Evolutionary conservation across 2,888 invertebrate species (phyloP).

Genomic region (Andricus quercusramuli): DNA sequence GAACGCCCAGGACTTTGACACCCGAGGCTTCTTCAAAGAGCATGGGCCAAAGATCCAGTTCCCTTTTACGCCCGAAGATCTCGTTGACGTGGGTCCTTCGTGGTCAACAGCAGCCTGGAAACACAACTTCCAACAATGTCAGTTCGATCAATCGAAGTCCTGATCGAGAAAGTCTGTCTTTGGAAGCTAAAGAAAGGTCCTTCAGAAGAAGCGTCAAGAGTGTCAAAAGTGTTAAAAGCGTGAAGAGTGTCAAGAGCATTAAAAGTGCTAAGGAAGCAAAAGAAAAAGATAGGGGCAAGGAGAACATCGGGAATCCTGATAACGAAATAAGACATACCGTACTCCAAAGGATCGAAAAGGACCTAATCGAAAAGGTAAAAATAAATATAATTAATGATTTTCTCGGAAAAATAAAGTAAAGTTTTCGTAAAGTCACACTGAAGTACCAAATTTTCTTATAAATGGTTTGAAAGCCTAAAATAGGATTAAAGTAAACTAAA

Average conservation of each 20-base stretch:
- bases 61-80: constrained; percentile 81
- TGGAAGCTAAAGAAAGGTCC: constrained; percentile 60
- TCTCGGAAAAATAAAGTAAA: too few relatives aligned
- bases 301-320: constrained; percentile 60
- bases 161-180: constrained; percentile 31
- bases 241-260: constrained; percentile 57
- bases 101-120: constrained; percentile 71
- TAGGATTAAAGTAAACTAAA: too few relatives aligned
- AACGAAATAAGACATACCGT: constrained; percentile 60
- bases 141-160: constrained; percentile 37
- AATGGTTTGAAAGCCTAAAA: too few relatives aligned
- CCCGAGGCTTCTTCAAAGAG: not conserved
- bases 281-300: constrained; percentile 61
- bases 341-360: constrained; percentile 61
- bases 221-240: constrained; percentile 59
- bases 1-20: constrained; percentile 52
- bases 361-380: constrained; percentile 56
- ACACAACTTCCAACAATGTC: constrained; percentile 9
- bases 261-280: constrained; percentile 50
- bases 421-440: too few relatives aligned
- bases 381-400: not conserved
- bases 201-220: constrained; percentile 65
- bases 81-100: constrained; percentile 88
- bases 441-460: too few relatives aligned
- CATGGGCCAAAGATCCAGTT: constrained; percentile 74